A percentile compares a stretch with the other conserved stretches of the same genome.
Conservation (phyloP, 2,113 vertebrate species). For the Oncorhynchus keta region DNA sequence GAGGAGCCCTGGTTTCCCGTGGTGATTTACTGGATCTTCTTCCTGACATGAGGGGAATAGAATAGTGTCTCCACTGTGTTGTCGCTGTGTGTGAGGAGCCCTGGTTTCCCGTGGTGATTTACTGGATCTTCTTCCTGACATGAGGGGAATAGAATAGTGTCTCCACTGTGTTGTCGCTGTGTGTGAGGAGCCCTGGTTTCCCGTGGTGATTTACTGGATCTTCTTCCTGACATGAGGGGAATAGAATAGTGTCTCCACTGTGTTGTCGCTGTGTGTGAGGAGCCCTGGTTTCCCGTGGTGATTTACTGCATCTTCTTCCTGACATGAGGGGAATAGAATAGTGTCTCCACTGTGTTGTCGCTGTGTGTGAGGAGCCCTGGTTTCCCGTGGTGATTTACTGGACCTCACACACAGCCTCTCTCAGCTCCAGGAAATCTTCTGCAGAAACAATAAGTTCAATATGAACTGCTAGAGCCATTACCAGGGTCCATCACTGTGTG, state of each 20-base stretch:
- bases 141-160: constrained; percentile 10
- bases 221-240: constrained; percentile 16
- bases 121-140: constrained; percentile 16
- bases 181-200: constrained; percentile 35
- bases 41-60: constrained; percentile 16
- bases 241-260: constrained; percentile 26
- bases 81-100: constrained; percentile 35
- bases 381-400: no score
- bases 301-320: constrained; percentile 14
- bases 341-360: constrained; percentile 32
- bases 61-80: constrained; percentile 29
- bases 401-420: constrained; percentile 54
- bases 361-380: constrained; percentile 43
- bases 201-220: constrained; percentile 23
- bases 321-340: constrained; percentile 12
- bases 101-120: constrained; percentile 43
- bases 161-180: constrained; percentile 43
- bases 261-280: constrained; percentile 34
- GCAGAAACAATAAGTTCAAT: constrained; percentile 36
- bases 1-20: constrained; percentile 43
- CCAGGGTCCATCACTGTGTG: constrained; percentile 19
- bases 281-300: constrained; percentile 46
- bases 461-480: constrained; percentile 27
- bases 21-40: constrained; percentile 20
- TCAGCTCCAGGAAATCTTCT: constrained; percentile 18